Evolutionary conservation across 2,888 invertebrate species (phyloP), one percentile per base, ranked within the genome.

Genomic region (Archips xylosteana): DNA sequence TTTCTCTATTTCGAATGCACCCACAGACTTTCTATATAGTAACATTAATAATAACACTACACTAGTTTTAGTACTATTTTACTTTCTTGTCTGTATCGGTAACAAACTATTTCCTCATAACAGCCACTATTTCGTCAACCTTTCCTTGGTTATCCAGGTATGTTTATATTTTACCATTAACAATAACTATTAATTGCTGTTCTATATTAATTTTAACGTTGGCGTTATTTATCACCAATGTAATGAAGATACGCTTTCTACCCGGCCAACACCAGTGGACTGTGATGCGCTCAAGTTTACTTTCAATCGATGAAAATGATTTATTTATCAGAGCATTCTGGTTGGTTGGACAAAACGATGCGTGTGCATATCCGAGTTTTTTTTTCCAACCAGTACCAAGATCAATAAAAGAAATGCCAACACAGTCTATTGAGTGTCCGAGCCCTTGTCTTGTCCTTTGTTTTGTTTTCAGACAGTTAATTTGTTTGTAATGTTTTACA

Each of bases 401-500:
- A 49, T n/a, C n/a, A n/a, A 23, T 23, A 23, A 57, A 57, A 57
- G 10, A 2, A 13, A 32, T 57, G 34, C 2, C 12, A 64, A 36
- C 54, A 23, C 49, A 49, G 23, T 68, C 68, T 49, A 32, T 57
- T 23, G 57, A 12, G 42, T 12, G 10, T 51, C 0, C 54, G 34
- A 15, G 5, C 4, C 32, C 32, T n/a, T 32, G 36, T 32, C n/a
- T 47, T 23, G 23, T 23, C 23, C 23, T 23, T 23, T 23, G 23
- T 23, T 5, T 47, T 3, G n/a, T 4, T 39, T 59, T 6, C 23
- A 32, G n/a, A 32, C 1, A 15, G 12, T 51, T 63, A 51, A 64
- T 59, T 32, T 15, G 57, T n/a, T 0, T 59, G 45, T 63, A 15
- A 68, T 76, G 66, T 78, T 83, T 92, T 90, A 82, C 95, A 98